Conservation (phyloP, 2,888 invertebrate species). For the Malthinus seriepunctatus region DNA sequence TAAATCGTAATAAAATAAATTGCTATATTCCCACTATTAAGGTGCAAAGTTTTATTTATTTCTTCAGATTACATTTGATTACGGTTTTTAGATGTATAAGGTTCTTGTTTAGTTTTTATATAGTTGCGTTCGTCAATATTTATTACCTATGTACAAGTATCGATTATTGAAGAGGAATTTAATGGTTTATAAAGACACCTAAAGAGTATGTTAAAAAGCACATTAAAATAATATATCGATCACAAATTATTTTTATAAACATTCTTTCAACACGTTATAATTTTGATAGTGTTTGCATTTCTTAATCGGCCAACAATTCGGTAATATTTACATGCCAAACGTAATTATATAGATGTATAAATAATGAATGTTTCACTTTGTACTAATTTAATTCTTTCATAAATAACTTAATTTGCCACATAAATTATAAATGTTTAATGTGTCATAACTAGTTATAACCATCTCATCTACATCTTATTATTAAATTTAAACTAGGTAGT, state of each 20-base stretch:
- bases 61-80: conserved; percentile 18
- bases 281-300: conserved; percentile 21
- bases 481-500: too few relatives aligned
- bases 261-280: conserved; percentile 18
- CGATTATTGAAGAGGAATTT: conserved; percentile 4
- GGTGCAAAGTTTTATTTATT: conserved; percentile 16
- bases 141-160: not conserved
- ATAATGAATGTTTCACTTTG: not conserved
- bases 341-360: conserved; percentile 1
- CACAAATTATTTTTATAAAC: conserved; percentile 9
- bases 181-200: not conserved
- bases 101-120: not conserved
- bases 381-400: conserved; percentile 1
- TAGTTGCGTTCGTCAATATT: not conserved
- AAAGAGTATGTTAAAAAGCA: conserved; percentile 12
- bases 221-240: conserved; percentile 12
- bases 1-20: conserved; percentile 5
- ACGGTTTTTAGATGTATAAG: conserved; percentile 8
- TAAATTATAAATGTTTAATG: not conserved
- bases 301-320: conserved; percentile 7
- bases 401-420: conserved; percentile 1
- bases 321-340: conserved; percentile 8
- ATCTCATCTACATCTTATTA: too few relatives aligned
- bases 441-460: conserved; percentile 5
- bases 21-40: not conserved